Evolutionary conservation across 2,113 vertebrate genomes (phyloP), one percentile per base, ranked within the genome.

Genomic region (Salvator merianae): DNA sequence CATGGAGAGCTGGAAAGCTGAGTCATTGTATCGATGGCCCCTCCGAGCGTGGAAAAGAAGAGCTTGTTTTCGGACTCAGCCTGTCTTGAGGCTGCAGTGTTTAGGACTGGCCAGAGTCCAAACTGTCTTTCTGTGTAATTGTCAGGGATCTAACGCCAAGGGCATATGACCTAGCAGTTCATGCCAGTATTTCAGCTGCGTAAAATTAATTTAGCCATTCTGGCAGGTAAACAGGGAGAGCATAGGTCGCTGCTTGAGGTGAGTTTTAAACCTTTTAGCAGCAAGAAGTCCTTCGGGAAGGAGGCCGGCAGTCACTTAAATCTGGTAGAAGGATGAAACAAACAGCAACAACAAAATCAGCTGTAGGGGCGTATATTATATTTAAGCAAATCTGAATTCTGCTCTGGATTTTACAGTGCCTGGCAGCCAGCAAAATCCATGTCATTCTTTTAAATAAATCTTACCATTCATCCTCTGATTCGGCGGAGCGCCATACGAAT

Each of bases 101-200:
- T 77, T 76, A 77, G 82, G 34, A 13, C 22, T 85, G 84, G 72
- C 79, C 26, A n/a, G 47, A 78, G 30, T 8, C 53, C 83, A 78
- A 63, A 34, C 2, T 72, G 76, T 72, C 74, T 74, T 0, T 62
- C 28, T 70, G 0, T 53, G 85, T 78, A 74, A 72, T 24, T 65
- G 55, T 47, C 20, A 62, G n/a, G 40, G 40, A 65, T 40, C 20
- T 73, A 74, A 73, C 66, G 8, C 26, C 24, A 32, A 62, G 88
- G 59, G 77, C 76, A 47, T 75, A 50, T 77, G 43, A 55, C 7
- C 62, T 36, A 86, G 68, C n/a, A 47, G 43, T 9, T 9, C 9
- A 20, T 79, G 55, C 24, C 77, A 59, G 66, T 59, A 26, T 75
- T 3, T 36, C 12, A 53, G 0, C 16, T 83, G 0, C 53, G 69